Evolutionary conservation across 2,888 invertebrate genomes (phyloP).

Genomic region (Sesia apiformis): DNA sequence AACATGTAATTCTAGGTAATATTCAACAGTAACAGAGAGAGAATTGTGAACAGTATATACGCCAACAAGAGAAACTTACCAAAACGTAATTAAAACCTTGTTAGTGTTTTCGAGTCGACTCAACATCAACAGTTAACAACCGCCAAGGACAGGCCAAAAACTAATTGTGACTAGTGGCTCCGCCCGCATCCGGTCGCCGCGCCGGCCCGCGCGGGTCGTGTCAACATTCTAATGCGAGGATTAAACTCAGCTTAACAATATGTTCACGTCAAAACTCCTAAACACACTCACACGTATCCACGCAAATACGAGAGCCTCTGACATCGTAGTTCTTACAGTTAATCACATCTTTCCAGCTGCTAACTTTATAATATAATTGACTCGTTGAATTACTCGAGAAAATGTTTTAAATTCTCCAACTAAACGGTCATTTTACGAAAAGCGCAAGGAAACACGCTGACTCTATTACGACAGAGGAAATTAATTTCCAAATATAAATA

Average conservation of each 20-base stretch:
- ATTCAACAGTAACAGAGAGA: slow-evolving; percentile 15
- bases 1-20: not conserved
- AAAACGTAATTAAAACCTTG: slow-evolving; percentile 56
- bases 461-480: slow-evolving; percentile 51
- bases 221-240: slow-evolving; percentile 27
- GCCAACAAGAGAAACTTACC: slow-evolving; percentile 28
- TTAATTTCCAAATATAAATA: slow-evolving; percentile 68
- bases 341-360: too few species aligned
- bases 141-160: slow-evolving; percentile 48
- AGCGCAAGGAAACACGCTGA: slow-evolving; percentile 35
- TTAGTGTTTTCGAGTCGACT: slow-evolving; percentile 37
- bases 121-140: slow-evolving; percentile 46
- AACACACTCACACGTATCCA: too few species aligned
- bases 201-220: slow-evolving; percentile 19
- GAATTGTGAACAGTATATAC: slow-evolving; percentile 14
- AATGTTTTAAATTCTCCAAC: slow-evolving; percentile 12
- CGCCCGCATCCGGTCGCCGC: not conserved
- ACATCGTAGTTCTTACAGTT: too few species aligned
- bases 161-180: slow-evolving; percentile 32
- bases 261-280: slow-evolving; percentile 14
- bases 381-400: not conserved
- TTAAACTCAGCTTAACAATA: slow-evolving; percentile 32
- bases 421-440: slow-evolving; percentile 33
- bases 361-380: not conserved
- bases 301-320: too few species aligned